Percentiles rank a stretch among this genome's conserved stretches.
These are phyloP conservation scores for Aphaenogaster ashmeadi DNA, from an alignment of 1,140 invertebrate genomes.

Conservation along the genomic window DNA sequence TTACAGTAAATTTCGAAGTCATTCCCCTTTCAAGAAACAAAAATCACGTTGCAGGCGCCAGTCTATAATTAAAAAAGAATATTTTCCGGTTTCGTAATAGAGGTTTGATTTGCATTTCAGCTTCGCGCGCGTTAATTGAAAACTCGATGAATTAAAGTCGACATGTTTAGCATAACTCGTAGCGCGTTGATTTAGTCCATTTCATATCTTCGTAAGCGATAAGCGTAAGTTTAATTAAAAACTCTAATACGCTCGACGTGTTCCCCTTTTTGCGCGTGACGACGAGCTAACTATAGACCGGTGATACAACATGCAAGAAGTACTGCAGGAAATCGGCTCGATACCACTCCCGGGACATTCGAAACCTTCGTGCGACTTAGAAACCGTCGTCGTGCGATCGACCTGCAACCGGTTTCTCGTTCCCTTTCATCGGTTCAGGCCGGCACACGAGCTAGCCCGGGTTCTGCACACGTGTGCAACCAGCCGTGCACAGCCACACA, in stretches of 20 bases:
- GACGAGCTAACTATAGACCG: constrained; percentile 38
- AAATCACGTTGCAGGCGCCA: not conserved
- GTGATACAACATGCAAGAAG: constrained; percentile 24
- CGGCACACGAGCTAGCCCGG: constrained; percentile 69
- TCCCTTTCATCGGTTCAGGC: constrained; percentile 78
- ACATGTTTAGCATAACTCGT: constrained; percentile 9
- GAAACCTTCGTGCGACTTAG: constrained; percentile 70
- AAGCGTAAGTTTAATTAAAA: constrained; percentile 21
- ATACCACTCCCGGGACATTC: constrained; percentile 67
- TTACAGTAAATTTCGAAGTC: constrained; percentile 24
- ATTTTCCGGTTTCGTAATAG: constrained; percentile 23
- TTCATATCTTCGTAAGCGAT: not conserved
- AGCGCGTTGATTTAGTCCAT: constrained; percentile 3
- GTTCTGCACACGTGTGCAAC: constrained; percentile 56
- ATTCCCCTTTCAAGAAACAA: not conserved
- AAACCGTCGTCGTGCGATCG: constrained; percentile 75
- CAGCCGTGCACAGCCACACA: not conserved
- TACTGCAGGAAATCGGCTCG: constrained; percentile 48
- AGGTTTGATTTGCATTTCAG: constrained; percentile 33
- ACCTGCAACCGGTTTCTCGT: constrained; percentile 79
- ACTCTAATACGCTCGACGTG: constrained; percentile 4
- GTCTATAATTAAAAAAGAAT: not conserved
- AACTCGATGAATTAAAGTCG: constrained; percentile 41
- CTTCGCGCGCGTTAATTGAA: constrained; percentile 42
- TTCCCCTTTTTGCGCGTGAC: constrained; percentile 24